Base-by-base conservation (phyloP, 2,797 vertebrate genomes). In the Anniella stebbinsi region DNA sequence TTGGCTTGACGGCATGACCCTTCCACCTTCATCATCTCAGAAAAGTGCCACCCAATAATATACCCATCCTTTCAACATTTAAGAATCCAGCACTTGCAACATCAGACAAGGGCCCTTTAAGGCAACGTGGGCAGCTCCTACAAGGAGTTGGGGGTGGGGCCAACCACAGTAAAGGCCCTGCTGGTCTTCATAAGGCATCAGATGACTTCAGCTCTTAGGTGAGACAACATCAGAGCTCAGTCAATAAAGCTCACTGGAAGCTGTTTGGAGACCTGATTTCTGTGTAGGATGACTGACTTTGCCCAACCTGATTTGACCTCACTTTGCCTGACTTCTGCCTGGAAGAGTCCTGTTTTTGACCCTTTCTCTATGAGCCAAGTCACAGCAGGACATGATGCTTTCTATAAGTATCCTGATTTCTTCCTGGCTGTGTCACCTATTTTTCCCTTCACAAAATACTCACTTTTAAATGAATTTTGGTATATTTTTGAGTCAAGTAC, bases 61-160 rank as follows among this genome's bases (percentile, higher is more conserved):
- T 36, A 10, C 80, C 36, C n/a, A 48, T 57, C n/a, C 57, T n/a
- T 25, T 81, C 54, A 3, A 81, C n/a, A 81, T 36, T 21, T 23
- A 15, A 81, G 80, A 60, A 80, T 63, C 5, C n/a, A 41, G 10
- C 80, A 82, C 2, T 41, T 82, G 10, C 6, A n/a, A 1, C 23
- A 57, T 36, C 25, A 21, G 33, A 80, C 8, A 80, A 80, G 13
- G 4, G n/a, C 17, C n/a, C 33, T 80, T 80, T 57, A 36, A 36
- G 17, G 33, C 5, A 18, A 18, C 17, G 10, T 2, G 21, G 51
- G 1, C 1, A 57, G 54, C 18, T 63, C 33, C 48, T 51, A 78
- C 25, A 33, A 57, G 6, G 7, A n/a, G 51, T 8, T 3, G 2
- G 33, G n/a, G 18, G 1, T 1, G 1, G 33, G n/a, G 18, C 1